A percentile compares a stretch with the other conserved stretches of the same genome.
Conservation (phyloP, 1,140 invertebrate genomes). For the Drosophila takahashii region DNA sequence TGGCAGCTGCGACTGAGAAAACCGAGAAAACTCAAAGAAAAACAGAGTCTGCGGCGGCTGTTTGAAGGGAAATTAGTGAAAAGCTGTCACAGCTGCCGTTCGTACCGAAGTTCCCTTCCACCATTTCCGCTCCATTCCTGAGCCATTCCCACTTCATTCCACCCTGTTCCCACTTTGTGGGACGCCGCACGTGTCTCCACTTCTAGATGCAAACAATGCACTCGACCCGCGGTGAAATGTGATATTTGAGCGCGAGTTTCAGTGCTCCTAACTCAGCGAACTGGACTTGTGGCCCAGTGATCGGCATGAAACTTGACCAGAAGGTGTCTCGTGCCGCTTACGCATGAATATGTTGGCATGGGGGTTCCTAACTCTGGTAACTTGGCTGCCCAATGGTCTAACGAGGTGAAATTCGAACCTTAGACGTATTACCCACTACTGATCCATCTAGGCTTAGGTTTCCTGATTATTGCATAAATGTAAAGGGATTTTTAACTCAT, state of each 20-base stretch:
- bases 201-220: slow-evolving; percentile 27
- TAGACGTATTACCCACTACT: background rate
- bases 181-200: slow-evolving; percentile 41
- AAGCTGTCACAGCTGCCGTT: slow-evolving; percentile 72
- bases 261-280: slow-evolving; percentile 10
- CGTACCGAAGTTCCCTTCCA: background rate
- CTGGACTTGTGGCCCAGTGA: background rate
- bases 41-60: slow-evolving; percentile 54
- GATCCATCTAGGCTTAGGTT: background rate
- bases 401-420: slow-evolving; percentile 5
- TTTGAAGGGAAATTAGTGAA: slow-evolving; percentile 74
- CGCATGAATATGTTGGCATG: background rate
- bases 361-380: slow-evolving; percentile 9
- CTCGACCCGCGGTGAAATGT: slow-evolving; percentile 16
- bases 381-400: background rate
- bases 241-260: slow-evolving; percentile 11
- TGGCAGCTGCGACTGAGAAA: slow-evolving; percentile 58
- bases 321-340: slow-evolving; percentile 5
- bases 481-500: background rate
- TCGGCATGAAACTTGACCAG: slow-evolving; percentile 27
- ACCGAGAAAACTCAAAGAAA: slow-evolving; percentile 14
- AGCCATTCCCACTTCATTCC: background rate
- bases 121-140: background rate
- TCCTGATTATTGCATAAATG: slow-evolving; percentile 1
- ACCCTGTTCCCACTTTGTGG: slow-evolving; percentile 4